A percentile compares a stretch with the other conserved stretches of the same genome.
These are phyloP conservation scores for Otolemur garnettii DNA, from an alignment of 2,113 vertebrate genomes.

Conservation along the genomic window DNA sequence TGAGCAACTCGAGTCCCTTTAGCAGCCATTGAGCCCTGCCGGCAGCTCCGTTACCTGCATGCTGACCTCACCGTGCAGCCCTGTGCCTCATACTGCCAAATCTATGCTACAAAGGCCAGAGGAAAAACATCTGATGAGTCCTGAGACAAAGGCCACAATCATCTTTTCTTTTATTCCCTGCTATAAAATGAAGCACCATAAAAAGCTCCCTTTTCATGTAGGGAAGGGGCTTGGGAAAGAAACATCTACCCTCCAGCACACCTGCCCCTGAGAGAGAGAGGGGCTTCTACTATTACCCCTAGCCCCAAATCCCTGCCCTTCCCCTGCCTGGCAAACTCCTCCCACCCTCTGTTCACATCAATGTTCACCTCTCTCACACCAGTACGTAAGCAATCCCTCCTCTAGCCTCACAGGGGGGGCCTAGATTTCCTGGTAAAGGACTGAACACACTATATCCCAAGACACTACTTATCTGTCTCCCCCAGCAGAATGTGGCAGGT, in stretches of 20 bases:
- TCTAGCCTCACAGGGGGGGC: not conserved
- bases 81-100: not conserved
- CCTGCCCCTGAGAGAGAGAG: not conserved
- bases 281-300: not conserved
- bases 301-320: not conserved
- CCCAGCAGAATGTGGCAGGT: not conserved
- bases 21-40: not conserved
- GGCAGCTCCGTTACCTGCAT: not conserved
- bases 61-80: not conserved
- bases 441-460: not conserved
- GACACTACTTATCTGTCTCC: not conserved
- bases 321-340: not conserved
- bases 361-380: rapidly evolving
- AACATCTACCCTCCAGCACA: not conserved
- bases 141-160: not conserved
- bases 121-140: not conserved
- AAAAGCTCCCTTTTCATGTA: not conserved
- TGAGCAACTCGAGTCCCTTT: not conserved
- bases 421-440: not conserved
- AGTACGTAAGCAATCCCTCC: not conserved
- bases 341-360: not conserved
- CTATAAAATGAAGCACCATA: not conserved
- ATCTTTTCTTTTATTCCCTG: not conserved
- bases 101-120: not conserved
- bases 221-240: not conserved